A percentile compares a stretch with the other conserved stretches of the same genome.
Evolutionary conservation across 1,140 invertebrate species (phyloP).

Genomic region (Cydia fagiglandana): DNA sequence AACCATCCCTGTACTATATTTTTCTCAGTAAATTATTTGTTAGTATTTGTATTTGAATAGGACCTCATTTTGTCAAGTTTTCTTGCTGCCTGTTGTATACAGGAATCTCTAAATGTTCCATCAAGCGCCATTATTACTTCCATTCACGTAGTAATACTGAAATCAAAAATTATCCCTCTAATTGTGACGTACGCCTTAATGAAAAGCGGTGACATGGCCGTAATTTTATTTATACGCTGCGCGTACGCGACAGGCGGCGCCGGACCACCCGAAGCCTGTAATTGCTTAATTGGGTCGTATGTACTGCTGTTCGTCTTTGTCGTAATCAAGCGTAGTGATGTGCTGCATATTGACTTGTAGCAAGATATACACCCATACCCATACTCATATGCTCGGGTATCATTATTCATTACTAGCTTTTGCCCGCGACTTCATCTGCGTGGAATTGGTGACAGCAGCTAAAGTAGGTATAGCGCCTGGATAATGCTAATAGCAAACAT

Average conservation of each 20-base stretch:
- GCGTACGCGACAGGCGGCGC: constrained; percentile 32
- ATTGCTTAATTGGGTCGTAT: constrained; percentile 40
- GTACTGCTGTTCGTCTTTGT: constrained; percentile 38
- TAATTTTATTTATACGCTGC: constrained; percentile 13
- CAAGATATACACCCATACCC: no score
- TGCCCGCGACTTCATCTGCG: no score
- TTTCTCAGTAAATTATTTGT: no score
- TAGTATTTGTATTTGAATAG: no score
- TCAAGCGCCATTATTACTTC: constrained; percentile 10
- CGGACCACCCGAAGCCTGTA: constrained; percentile 37
- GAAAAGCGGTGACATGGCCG: constrained; percentile 1
- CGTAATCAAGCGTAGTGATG: constrained; percentile 23
- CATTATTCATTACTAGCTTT: no score
- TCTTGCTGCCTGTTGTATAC: no score
- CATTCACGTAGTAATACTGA: constrained; percentile 4
- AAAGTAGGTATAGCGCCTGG: no score
- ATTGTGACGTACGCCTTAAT: neutral
- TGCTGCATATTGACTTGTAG: neutral
- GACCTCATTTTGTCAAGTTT: no score
- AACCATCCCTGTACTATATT: no score
- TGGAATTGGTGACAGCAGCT: no score
- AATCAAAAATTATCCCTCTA: neutral
- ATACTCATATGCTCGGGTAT: neutral
- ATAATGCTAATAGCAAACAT: no score
- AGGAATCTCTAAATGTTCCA: no score